Percentiles rank a stretch among this genome's conserved stretches.
These are phyloP conservation scores for Neopipo cinnamomea DNA, from an alignment of 2,113 vertebrate species.

Conservation along the genomic window DNA sequence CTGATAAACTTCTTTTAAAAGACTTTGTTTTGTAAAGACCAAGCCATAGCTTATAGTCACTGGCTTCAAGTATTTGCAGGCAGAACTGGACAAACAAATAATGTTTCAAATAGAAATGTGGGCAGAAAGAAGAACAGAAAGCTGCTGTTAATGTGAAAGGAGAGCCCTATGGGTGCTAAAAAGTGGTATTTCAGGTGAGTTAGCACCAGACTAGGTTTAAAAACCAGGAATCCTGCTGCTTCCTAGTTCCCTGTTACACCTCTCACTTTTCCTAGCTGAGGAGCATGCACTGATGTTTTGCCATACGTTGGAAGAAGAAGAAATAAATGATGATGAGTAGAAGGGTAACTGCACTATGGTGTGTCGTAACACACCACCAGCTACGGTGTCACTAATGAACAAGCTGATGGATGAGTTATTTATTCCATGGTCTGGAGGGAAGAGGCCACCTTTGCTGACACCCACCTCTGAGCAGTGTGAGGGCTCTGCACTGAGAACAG, in stretches of 20 bases:
- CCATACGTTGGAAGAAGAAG: background rate
- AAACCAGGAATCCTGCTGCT: constrained; percentile 6
- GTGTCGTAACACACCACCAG: background rate
- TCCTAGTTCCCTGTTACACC: background rate
- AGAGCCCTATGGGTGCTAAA: background rate
- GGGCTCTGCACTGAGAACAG: background rate
- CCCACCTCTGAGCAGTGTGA: background rate
- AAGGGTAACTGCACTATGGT: background rate
- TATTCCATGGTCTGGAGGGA: background rate
- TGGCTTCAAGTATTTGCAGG: background rate
- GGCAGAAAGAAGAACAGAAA: background rate
- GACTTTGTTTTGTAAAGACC: background rate
- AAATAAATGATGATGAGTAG: constrained; percentile 26
- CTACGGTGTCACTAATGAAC: background rate
- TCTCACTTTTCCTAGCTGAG: background rate
- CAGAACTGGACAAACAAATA: background rate
- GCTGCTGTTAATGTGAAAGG: background rate
- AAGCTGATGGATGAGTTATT: constrained; percentile 28
- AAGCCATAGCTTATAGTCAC: background rate
- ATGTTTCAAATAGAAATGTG: background rate
- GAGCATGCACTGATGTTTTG: background rate
- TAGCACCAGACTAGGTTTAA: background rate
- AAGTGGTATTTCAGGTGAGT: background rate
- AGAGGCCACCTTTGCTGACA: background rate
- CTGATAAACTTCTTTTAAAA: background rate